Percentiles rank a stretch among this genome's conserved stretches.
Conservation (phyloP, 1,140 invertebrate genomes). For the Aleiodes sp. region DNA sequence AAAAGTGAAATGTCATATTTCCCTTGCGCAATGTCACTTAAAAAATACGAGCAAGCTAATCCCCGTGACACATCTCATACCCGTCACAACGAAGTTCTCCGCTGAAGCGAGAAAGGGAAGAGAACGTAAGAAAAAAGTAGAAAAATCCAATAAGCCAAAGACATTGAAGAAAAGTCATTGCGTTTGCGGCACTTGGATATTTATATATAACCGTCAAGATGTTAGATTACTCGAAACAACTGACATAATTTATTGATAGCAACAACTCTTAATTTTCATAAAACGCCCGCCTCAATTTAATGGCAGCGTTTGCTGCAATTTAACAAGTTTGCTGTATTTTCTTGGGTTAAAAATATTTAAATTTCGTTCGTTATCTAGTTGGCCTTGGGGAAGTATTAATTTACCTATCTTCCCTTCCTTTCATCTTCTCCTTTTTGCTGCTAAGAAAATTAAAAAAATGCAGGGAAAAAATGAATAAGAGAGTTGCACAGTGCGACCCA, state of each 20-base stretch:
- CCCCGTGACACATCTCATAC: background rate
- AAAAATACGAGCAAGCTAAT: constrained; percentile 1
- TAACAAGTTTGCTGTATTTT: constrained; percentile 12
- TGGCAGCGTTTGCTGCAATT: constrained; percentile 35
- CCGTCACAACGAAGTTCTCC: background rate
- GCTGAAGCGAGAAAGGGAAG: too few relatives aligned
- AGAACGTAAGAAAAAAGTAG: background rate
- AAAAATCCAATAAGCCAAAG: background rate
- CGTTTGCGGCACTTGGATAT: background rate
- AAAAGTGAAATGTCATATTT: background rate
- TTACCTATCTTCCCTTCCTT: constrained; percentile 43
- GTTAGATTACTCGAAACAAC: constrained; percentile 38
- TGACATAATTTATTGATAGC: constrained; percentile 50
- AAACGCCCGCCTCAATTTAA: constrained; percentile 38
- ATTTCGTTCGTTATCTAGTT: constrained; percentile 49
- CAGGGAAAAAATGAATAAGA: background rate
- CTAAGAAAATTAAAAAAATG: background rate
- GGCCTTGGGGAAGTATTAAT: constrained; percentile 29
- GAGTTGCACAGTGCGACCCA: too few relatives aligned
- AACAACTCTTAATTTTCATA: constrained; percentile 61
- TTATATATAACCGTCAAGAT: constrained; percentile 33
- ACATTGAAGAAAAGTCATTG: background rate
- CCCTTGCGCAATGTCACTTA: background rate
- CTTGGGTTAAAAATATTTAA: constrained; percentile 43
- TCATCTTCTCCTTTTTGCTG: background rate